Percentiles rank a stretch among this genome's conserved stretches.
phyloP scores from a whole-genome alignment of 2,888 invertebrate genomes.

The Labia minor region DNA sequence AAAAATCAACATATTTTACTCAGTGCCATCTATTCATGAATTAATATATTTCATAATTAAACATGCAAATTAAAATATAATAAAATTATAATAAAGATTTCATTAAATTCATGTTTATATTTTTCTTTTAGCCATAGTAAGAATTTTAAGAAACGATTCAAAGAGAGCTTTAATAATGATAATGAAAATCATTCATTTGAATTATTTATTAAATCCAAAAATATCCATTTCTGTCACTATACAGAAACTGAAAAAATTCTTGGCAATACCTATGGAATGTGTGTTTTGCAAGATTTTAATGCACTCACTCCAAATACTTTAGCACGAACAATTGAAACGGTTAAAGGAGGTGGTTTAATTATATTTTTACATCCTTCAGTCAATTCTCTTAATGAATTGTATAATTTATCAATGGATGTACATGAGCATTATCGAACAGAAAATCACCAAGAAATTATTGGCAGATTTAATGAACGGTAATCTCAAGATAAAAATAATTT shows the following conservation, averaged over 20 bases:
- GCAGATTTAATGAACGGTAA: slow-evolving; percentile 87
- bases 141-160: slow-evolving; percentile 66
- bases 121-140: slow-evolving; percentile 62
- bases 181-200: slow-evolving; percentile 96
- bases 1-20: too few species aligned
- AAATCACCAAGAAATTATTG: slow-evolving; percentile 80
- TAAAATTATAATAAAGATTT: background rate
- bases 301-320: slow-evolving; percentile 93
- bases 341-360: slow-evolving; percentile 92
- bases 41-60: too few species aligned
- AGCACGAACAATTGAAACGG: slow-evolving; percentile 94
- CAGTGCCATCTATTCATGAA: too few species aligned
- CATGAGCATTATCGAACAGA: slow-evolving; percentile 92
- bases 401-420: slow-evolving; percentile 96
- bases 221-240: slow-evolving; percentile 95
- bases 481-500: background rate
- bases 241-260: slow-evolving; percentile 95
- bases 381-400: slow-evolving; percentile 82
- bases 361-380: slow-evolving; percentile 77
- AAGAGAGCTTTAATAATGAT: slow-evolving; percentile 75
- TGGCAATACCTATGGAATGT: slow-evolving; percentile 93
- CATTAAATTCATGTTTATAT: too few species aligned
- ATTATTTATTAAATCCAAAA: slow-evolving; percentile 87
- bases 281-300: slow-evolving; percentile 92
- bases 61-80: too few species aligned